These are phyloP conservation scores for Heliconius hewitsoni DNA, from an alignment of 1,140 invertebrate genomes.

Conservation along the genomic window DNA sequence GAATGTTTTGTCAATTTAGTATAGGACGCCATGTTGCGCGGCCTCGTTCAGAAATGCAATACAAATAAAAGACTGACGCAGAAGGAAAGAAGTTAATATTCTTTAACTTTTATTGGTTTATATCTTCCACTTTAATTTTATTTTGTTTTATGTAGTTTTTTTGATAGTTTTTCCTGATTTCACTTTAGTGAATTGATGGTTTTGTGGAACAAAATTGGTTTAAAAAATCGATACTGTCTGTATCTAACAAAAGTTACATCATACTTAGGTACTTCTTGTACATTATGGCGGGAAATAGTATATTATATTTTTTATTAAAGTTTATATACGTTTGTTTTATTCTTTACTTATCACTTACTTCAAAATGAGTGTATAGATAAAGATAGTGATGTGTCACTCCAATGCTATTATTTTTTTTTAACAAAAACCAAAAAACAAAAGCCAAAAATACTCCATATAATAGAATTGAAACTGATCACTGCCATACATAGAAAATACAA, in stretches of 20 bases:
- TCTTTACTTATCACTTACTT: too few species aligned
- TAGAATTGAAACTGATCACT: too few species aligned
- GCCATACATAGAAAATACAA: too few species aligned
- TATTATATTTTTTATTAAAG: not conserved
- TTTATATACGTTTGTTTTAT: too few species aligned
- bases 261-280: not conserved
- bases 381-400: too few species aligned
- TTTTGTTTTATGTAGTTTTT: not conserved
- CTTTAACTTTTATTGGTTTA: not conserved
- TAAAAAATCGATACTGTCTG: not conserved
- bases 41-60: slow-evolving; percentile 49
- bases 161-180: not conserved
- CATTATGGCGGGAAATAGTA: not conserved
- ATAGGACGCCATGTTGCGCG: slow-evolving; percentile 52
- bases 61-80: slow-evolving; percentile 22
- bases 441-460: too few species aligned
- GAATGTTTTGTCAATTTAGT: slow-evolving; percentile 48
- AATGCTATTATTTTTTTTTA: too few species aligned
- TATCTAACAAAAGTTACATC: not conserved
- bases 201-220: not conserved
- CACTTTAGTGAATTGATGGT: not conserved
- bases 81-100: not conserved
- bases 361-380: too few species aligned
- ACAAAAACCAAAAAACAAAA: too few species aligned
- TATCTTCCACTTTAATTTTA: not conserved